These are phyloP conservation scores for Steatocranus sp. DNA, from an alignment of 2,797 vertebrate genomes.

Conservation along the genomic window DNA sequence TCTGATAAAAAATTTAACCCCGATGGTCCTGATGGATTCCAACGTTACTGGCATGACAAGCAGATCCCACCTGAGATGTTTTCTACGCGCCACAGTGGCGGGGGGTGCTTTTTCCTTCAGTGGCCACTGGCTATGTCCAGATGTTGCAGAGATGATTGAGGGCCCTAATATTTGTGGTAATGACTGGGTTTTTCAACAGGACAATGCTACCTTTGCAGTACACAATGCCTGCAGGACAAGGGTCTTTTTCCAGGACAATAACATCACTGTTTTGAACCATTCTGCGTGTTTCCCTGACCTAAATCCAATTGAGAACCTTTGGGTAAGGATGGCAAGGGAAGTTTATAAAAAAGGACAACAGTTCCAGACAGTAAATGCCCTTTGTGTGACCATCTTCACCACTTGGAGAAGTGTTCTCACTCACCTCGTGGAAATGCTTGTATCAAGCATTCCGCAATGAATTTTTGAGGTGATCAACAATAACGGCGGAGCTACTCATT, in stretches of 20 bases:
- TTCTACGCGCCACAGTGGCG: accelerated
- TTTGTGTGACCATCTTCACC: no score
- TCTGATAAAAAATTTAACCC: background rate
- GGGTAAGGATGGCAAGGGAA: background rate
- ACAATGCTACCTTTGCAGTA: background rate
- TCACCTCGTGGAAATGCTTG: background rate
- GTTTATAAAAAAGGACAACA: background rate
- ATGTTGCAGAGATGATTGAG: background rate
- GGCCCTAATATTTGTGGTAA: background rate
- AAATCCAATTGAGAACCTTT: background rate
- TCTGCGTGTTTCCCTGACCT: background rate
- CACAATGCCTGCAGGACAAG: background rate
- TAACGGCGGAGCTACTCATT: background rate
- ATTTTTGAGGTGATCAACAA: background rate
- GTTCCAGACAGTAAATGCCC: background rate
- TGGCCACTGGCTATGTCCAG: background rate
- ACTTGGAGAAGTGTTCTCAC: background rate
- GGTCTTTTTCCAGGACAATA: background rate
- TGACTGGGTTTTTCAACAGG: background rate
- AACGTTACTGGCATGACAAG: background rate
- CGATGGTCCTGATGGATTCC: background rate
- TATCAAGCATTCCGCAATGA: background rate
- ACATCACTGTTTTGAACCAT: background rate
- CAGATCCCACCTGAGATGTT: background rate
- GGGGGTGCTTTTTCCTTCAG: background rate